A percentile compares a stretch with the other conserved stretches of the same genome.
Evolutionary conservation across 2,888 invertebrate species (phyloP).

Genomic region (Scaptomyza parva): DNA sequence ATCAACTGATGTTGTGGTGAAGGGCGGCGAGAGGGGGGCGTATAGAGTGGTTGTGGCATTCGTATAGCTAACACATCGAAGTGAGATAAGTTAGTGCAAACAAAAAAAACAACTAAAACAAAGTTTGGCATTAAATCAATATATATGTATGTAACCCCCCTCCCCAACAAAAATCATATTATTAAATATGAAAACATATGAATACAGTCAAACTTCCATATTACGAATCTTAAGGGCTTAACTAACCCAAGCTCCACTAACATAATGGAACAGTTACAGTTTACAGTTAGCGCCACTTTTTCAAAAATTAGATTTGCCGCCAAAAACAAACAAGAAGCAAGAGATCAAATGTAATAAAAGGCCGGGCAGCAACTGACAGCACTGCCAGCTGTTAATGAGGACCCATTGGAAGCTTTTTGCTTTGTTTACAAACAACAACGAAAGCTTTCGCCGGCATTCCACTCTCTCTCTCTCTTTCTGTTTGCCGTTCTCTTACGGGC

Average conservation of each 20-base stretch:
- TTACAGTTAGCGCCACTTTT: constrained; percentile 8
- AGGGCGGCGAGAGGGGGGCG: neutral
- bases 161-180: too few relatives aligned
- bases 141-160: too few relatives aligned
- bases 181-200: too few relatives aligned
- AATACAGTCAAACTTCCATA: too few relatives aligned
- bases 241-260: too few relatives aligned
- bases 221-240: too few relatives aligned
- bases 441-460: constrained; percentile 61
- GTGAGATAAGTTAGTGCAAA: neutral
- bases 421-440: constrained; percentile 69
- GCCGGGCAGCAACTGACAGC: constrained; percentile 21
- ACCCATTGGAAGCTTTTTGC: constrained; percentile 18
- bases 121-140: neutral
- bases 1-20: constrained; percentile 4
- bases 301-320: constrained; percentile 41
- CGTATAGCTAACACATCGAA: neutral
- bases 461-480: constrained; percentile 5
- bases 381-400: constrained; percentile 39
- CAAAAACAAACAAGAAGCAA: constrained; percentile 12
- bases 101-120: neutral
- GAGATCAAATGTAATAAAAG: too few relatives aligned
- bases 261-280: too few relatives aligned
- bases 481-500: too few relatives aligned
- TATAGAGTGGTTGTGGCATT: neutral